These are phyloP conservation scores for Typhlomys cinereus DNA, from an alignment of 2,113 vertebrate species.

Conservation along the genomic window DNA sequence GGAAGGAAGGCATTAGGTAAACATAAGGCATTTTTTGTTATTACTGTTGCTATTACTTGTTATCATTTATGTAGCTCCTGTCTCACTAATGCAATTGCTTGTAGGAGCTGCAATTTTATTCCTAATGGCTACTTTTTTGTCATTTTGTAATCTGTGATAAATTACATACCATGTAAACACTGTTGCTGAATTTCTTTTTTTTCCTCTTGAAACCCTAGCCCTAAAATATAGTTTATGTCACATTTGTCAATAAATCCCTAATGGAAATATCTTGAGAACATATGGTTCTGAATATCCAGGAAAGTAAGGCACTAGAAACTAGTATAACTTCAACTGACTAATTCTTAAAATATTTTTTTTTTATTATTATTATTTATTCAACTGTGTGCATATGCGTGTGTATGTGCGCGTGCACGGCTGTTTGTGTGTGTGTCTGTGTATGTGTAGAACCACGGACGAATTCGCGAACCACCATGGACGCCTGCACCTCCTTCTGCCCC, in stretches of 20 bases:
- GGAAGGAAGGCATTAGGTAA: constrained; percentile 56
- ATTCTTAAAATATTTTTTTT: too few species aligned
- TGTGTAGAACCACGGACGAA: too few species aligned
- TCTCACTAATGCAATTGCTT: constrained; percentile 48
- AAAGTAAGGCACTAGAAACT: constrained; percentile 72
- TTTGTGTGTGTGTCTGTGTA: too few species aligned
- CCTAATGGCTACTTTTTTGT: constrained; percentile 63
- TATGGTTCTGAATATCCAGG: constrained; percentile 41
- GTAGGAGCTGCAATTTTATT: constrained; percentile 30
- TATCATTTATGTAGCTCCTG: constrained; percentile 30
- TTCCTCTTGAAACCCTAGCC: background rate
- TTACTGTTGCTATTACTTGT: constrained; percentile 64
- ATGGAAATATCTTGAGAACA: constrained; percentile 60
- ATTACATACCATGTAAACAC: constrained; percentile 46
- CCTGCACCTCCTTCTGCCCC: too few species aligned
- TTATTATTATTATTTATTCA: too few species aligned
- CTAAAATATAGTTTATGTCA: background rate
- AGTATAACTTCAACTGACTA: constrained; percentile 72
- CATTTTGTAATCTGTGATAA: constrained; percentile 67
- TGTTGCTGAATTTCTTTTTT: constrained; percentile 51
- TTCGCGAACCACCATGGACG: too few species aligned
- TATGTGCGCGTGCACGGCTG: too few species aligned
- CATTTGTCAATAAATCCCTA: constrained; percentile 62
- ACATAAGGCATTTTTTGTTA: constrained; percentile 62
- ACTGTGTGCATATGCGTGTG: too few species aligned